These are phyloP conservation scores for Acanthornis magna DNA, from an alignment of 2,797 vertebrate genomes.

Conservation along the genomic window DNA sequence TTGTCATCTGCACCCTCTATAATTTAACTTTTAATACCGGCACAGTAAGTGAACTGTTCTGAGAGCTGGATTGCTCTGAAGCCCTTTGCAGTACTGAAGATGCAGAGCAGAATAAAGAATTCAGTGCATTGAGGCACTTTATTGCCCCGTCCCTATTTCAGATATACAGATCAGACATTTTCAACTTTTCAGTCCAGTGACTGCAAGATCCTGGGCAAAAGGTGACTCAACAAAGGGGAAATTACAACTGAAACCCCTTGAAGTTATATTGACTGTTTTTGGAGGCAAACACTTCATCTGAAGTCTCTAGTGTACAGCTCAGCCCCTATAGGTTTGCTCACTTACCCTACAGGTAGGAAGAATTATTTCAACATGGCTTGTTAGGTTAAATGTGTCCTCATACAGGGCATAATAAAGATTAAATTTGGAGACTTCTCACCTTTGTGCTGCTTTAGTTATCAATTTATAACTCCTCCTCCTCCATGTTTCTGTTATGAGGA, in stretches of 20 bases:
- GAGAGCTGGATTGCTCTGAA: background rate
- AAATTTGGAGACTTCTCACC: background rate
- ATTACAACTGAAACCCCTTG: background rate
- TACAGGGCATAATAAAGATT: background rate
- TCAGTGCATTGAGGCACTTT: background rate
- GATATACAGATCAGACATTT: background rate
- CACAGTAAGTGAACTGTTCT: background rate
- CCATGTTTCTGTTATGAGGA: background rate
- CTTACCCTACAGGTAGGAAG: background rate
- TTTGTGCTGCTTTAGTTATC: background rate
- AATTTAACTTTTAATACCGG: constrained; percentile 46
- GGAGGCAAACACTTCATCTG: background rate
- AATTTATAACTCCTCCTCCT: background rate
- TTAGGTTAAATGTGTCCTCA: background rate
- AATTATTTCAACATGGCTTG: background rate
- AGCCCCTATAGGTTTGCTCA: background rate
- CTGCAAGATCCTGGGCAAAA: background rate
- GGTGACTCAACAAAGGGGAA: background rate
- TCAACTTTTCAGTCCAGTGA: background rate
- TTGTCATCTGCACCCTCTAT: constrained; percentile 19
- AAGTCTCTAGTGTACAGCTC: background rate
- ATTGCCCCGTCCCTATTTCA: background rate
- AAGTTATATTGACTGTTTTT: background rate
- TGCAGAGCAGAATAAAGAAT: background rate
- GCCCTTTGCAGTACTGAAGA: background rate